Percentiles rank a stretch among this genome's conserved stretches.
These are phyloP conservation scores for Psilanteris sp. DNA, from an alignment of 1,140 invertebrate genomes.

Conservation along the genomic window DNA sequence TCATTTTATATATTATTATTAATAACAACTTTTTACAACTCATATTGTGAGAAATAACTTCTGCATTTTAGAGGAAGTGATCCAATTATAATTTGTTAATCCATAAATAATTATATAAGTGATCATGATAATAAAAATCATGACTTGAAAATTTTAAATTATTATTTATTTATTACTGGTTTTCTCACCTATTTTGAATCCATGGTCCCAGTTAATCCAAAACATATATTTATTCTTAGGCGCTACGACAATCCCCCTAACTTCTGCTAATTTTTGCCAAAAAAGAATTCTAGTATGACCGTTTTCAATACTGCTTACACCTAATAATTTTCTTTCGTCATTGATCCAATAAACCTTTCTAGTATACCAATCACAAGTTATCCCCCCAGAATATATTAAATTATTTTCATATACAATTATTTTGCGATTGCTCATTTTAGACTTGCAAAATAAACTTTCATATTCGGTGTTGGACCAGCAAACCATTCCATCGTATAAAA, in stretches of 20 bases:
- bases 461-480: slow-evolving; percentile 93
- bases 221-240: slow-evolving; percentile 89
- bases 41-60: no score
- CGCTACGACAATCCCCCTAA: slow-evolving; percentile 90
- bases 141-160: no score
- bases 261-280: slow-evolving; percentile 93
- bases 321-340: slow-evolving; percentile 90
- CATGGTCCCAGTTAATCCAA: no score
- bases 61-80: no score
- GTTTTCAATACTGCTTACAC: slow-evolving; percentile 89
- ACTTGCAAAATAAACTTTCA: slow-evolving; percentile 90
- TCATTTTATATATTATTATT: no score
- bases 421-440: slow-evolving; percentile 83
- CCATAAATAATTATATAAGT: no score
- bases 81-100: no score
- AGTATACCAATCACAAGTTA: slow-evolving; percentile 93
- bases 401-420: slow-evolving; percentile 74
- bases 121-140: no score
- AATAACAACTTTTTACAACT: no score
- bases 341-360: slow-evolving; percentile 96
- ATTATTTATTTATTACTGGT: no score
- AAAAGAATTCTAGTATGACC: slow-evolving; percentile 90
- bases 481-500: slow-evolving; percentile 87
- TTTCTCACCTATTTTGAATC: no score
- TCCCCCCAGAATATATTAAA: slow-evolving; percentile 85